Base-by-base conservation (phyloP, 2,113 vertebrate genomes). In the Thamnaconus septentrionalis region DNA sequence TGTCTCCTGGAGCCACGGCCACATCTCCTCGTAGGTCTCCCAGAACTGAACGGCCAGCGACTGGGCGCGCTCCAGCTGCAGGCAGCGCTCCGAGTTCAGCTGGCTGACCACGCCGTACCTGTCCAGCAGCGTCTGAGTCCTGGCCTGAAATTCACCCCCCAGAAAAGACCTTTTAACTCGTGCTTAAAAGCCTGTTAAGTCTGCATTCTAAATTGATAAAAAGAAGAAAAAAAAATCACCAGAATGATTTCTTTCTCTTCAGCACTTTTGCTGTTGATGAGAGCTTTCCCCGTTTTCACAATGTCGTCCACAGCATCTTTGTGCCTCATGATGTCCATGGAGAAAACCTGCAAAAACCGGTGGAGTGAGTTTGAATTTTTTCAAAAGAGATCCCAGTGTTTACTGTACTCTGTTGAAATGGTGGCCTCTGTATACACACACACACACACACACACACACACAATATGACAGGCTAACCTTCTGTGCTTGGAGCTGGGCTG, bases 261-360 rank as follows among this genome's bases (percentile, higher is more conserved):
- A 77, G 96, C 91, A 0, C 91, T 94, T 85, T 92, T 96, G 1
- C 83, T 92, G 79, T 79, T 91, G 91, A 95, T 92, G 76, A 99
- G 90, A 79, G 91, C 90, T 73, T 96, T 92, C 53, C 93, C 94
- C 56, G 93, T 94, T 78, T 94, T 94, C 59, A 95, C 91, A 61
- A 99, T 95, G 69, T 94, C 93, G 90, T 99, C 97, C 80, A 99
- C 93, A 59, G 90, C 79, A 83, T 99, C 96, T 84, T 96, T 98
- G 89, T 99, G 97, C 68, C 93, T 94, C 91, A 99, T 91, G 80
- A 99, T 95, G 84, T 99, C 94, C 96, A 99, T 96, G 70, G 96
- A 96, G 82, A 98, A 97, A 76, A 89, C 90, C 97, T 97, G 89
- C 45, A 8, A 79, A 89, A 92, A 79, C 77, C 18, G 73, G 83